Percentiles rank a stretch among this genome's conserved stretches.
Evolutionary conservation across 30 jellyfish, hydroid and myxozoan species (phyloP).

Genomic region (Turritopsis dohrnii): DNA sequence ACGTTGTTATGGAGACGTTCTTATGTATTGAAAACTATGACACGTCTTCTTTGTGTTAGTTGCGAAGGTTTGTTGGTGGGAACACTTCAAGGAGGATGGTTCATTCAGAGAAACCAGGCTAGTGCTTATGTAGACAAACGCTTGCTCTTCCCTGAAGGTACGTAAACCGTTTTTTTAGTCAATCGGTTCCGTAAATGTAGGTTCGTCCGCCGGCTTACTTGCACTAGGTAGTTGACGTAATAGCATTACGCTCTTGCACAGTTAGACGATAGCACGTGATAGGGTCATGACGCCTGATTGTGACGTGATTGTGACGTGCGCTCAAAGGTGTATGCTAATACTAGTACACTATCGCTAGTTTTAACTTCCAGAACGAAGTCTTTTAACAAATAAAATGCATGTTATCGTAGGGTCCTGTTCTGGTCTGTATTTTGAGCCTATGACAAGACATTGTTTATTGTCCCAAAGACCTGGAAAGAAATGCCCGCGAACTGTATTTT

Average conservation of each 20-base stretch:
- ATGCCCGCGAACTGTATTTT: constrained; percentile 43
- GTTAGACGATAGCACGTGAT: no score
- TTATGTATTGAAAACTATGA: neutral
- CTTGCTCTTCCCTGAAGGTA: constrained; percentile 71
- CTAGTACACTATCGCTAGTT: no score
- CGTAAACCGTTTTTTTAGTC: no score
- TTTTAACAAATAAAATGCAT: neutral
- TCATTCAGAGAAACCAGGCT: constrained; percentile 51
- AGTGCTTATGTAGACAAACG: constrained; percentile 51
- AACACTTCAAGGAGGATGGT: constrained; percentile 86
- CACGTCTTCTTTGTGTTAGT: constrained; percentile 23
- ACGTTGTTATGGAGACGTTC: neutral
- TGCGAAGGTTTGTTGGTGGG: constrained; percentile 89
- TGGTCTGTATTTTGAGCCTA: constrained; percentile 50
- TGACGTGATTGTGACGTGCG: no score
- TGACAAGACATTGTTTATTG: constrained; percentile 50
- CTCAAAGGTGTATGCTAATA: no score
- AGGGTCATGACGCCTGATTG: no score
- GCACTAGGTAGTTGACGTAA: no score
- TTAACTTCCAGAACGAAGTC: neutral
- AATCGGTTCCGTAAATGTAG: no score
- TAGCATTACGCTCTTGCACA: no score
- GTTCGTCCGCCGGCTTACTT: no score
- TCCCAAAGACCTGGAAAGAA: constrained; percentile 80
- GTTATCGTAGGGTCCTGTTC: constrained; percentile 42